Percentiles rank a stretch among this genome's conserved stretches.
phyloP scores from a whole-genome alignment of 2,797 vertebrate species.

The Liasis olivaceus region DNA sequence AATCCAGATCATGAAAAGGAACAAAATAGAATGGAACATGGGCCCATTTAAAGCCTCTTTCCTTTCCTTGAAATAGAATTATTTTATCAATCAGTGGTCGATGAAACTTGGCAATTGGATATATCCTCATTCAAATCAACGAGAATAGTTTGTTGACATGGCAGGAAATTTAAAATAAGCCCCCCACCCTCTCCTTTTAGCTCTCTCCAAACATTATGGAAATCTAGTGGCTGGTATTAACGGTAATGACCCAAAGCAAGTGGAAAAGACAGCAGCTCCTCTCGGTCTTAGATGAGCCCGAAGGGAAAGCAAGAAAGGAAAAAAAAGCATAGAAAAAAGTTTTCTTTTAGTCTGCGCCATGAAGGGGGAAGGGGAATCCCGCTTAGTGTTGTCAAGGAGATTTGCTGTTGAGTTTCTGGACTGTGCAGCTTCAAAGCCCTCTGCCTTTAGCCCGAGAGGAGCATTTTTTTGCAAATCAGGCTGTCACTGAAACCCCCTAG shows the following conservation, averaged over 20 bases:
- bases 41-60: not conserved
- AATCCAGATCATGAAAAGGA: not conserved
- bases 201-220: not conserved
- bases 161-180: not conserved
- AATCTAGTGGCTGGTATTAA: conserved; percentile 2
- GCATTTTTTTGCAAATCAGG: conserved; percentile 52
- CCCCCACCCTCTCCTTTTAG: not conserved
- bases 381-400: conserved; percentile 71
- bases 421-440: conserved; percentile 54
- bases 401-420: conserved; percentile 57
- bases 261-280: not conserved
- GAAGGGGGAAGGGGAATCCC: conserved; percentile 35
- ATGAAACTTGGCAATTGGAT: not conserved
- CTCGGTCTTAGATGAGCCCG: conserved; percentile 3
- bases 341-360: conserved; percentile 57
- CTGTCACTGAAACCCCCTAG: conserved; percentile 23
- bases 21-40: not conserved
- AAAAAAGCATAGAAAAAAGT: conserved; percentile 32
- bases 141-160: not conserved
- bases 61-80: not conserved
- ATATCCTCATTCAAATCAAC: not conserved
- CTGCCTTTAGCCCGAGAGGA: conserved; percentile 51
- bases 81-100: not conserved
- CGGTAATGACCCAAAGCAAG: conserved; percentile 13
- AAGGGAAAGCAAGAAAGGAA: conserved; percentile 18